A percentile compares a stretch with the other conserved stretches of the same genome.
Conservation (phyloP, 2,797 vertebrate genomes). For the Sparus aurata region DNA sequence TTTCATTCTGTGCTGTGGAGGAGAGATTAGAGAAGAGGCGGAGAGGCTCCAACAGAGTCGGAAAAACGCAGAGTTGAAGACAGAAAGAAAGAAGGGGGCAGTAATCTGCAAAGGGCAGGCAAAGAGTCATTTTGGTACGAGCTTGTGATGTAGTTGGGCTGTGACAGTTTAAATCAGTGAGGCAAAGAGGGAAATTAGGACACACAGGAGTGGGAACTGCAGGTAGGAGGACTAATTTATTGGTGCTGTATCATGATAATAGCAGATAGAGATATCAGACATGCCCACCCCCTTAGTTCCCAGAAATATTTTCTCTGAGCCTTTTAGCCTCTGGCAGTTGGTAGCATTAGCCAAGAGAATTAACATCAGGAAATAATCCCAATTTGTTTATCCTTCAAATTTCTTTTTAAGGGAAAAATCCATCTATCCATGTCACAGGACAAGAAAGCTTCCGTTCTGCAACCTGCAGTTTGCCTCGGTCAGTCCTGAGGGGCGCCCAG, state of each 20-base stretch:
- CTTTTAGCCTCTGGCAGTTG: conserved; percentile 42
- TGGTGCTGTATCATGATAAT: conserved; percentile 52
- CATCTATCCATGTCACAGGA: not conserved
- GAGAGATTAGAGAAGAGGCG: conserved; percentile 8
- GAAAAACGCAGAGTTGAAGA: conserved; percentile 32
- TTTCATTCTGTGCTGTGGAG: conserved; percentile 36
- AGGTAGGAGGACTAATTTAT: conserved; percentile 53
- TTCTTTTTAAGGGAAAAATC: not conserved
- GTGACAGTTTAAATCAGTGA: conserved; percentile 38
- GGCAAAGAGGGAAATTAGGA: conserved; percentile 39
- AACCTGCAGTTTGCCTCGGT: not conserved
- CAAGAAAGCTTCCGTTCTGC: not conserved
- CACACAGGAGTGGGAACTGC: conserved; percentile 33
- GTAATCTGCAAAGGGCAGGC: not conserved
- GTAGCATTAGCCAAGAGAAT: conserved; percentile 25
- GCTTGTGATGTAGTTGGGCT: conserved; percentile 29
- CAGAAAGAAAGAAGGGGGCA: conserved; percentile 20
- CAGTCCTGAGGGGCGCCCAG: not conserved
- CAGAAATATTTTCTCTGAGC: conserved; percentile 51
- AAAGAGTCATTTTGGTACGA: conserved; percentile 1
- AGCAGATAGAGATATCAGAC: conserved; percentile 55
- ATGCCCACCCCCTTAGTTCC: conserved; percentile 53
- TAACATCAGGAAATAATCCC: conserved; percentile 18
- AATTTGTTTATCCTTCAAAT: not conserved
- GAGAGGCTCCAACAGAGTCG: conserved; percentile 44